Evolutionary conservation across 2,113 vertebrate genomes (phyloP).

Genomic region (Dendrocopos noguchii): DNA sequence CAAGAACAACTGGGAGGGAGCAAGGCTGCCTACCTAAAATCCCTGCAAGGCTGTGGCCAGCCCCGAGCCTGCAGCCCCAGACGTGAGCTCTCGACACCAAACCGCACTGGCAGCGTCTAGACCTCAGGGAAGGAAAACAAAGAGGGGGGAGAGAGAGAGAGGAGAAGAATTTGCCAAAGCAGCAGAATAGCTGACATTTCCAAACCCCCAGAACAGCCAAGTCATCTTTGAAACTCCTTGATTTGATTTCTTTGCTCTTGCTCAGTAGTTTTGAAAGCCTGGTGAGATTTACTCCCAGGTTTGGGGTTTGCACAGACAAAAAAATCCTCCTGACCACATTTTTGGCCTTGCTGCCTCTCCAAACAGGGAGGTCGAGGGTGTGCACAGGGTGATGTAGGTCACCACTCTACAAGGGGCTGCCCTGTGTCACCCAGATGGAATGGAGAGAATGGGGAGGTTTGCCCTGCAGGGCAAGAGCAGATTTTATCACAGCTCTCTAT

Average conservation of each 20-base stretch:
- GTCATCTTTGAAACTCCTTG: conserved; percentile 35
- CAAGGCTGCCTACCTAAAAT: not conserved
- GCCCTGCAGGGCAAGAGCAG: not conserved
- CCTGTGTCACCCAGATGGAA: not conserved
- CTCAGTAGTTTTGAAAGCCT: rapidly evolving
- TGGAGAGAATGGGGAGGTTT: not conserved
- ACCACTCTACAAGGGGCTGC: not conserved
- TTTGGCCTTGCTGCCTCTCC: not conserved
- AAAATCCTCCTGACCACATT: not conserved
- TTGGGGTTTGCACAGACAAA: not conserved
- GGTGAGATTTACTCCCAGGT: not conserved
- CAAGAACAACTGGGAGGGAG: not conserved
- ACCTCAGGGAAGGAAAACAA: conserved; percentile 62
- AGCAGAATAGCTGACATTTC: conserved; percentile 67
- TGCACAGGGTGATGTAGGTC: not conserved
- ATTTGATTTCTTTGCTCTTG: not conserved
- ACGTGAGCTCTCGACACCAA: not conserved
- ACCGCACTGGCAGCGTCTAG: conserved; percentile 14
- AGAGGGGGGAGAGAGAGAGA: not conserved
- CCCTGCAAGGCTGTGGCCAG: conserved; percentile 8
- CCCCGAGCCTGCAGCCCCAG: conserved; percentile 10
- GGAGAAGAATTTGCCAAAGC: conserved; percentile 55
- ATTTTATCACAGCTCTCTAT: not conserved
- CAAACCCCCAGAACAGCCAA: conserved; percentile 26
- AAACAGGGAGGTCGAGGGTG: no score